A percentile compares a stretch with the other conserved stretches of the same genome.
Evolutionary conservation across 2,888 invertebrate genomes (phyloP).

Genomic region (Pyralis farinalis): DNA sequence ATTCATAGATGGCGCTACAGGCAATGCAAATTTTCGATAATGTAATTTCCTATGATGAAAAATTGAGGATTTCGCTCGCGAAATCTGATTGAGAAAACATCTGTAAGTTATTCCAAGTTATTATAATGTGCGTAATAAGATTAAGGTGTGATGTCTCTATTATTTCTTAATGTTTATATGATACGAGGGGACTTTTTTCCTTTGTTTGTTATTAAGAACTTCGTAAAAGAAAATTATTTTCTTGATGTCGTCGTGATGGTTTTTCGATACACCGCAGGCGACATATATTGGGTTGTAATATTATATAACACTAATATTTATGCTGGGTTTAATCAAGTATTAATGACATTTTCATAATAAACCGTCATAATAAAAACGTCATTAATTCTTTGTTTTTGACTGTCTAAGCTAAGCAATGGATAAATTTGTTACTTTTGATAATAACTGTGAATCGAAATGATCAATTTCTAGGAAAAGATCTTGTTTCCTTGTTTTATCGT

Average conservation of each 20-base stretch:
- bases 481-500: too few relatives aligned
- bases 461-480: too few relatives aligned
- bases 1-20: constrained; percentile 70
- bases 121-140: constrained; percentile 67
- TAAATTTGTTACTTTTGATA: too few relatives aligned
- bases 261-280: too few relatives aligned
- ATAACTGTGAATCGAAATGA: too few relatives aligned
- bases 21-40: constrained; percentile 75
- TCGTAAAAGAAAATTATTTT: neutral
- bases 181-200: constrained; percentile 40
- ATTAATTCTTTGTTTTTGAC: too few relatives aligned
- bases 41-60: constrained; percentile 73
- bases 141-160: constrained; percentile 63
- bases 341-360: too few relatives aligned
- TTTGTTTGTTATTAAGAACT: constrained; percentile 37
- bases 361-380: too few relatives aligned
- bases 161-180: constrained; percentile 73
- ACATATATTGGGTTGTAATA: too few relatives aligned
- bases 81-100: constrained; percentile 74
- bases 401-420: too few relatives aligned
- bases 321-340: too few relatives aligned
- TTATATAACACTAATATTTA: too few relatives aligned
- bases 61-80: constrained; percentile 56
- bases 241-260: neutral
- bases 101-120: constrained; percentile 71